Base-by-base conservation (phyloP, 2,113 vertebrate species). In the Mixornis gularis region DNA sequence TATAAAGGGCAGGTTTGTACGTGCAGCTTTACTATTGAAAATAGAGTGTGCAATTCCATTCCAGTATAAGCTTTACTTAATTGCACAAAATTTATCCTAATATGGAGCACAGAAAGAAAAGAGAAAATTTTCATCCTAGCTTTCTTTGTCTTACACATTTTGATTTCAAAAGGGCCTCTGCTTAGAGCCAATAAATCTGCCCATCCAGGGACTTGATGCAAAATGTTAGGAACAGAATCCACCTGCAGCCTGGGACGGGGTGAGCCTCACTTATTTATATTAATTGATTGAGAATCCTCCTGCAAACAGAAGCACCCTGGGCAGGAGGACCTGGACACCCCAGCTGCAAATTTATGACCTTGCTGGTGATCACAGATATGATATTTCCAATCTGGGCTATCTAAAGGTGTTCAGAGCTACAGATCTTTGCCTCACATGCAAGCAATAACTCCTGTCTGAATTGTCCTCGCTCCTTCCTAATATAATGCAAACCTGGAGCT, bases 211-310 rank as follows among this genome's bases (percentile, higher is more conserved):
- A 13, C 52, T 64, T 48, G 9, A 7, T 30, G 29, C 1, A 56
- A 40, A 69, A 13, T 22, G 21, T 27, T 29, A 21, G 15, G 24
- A 55, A 14, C 1, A 12, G 6, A 63, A 78, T 51, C 58, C 26
- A 24, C 32, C 27, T 20, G 32, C 3, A 20, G 2, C 3, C 2
- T 15, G 17, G 43, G 41, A 70, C 12, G 9, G 25, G 8, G 2
- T 22, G 48, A 60, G 3, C 18, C 11, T 36, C 21, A 8, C 10
- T 49, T 25, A 13, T 44, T 51, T 43, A n/a, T 72, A 9, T 16
- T 4, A 16, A 17, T 22, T 16, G 30, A 15, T 8, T 36, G 0
- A 0, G 40, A 70, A 43, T 11, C 7, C 3, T 17, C 36, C 36
- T 34, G 52, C 43, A 38, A 18, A 53, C 3, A 80, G 44, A 9